Conservation (phyloP, 2,797 vertebrate species). For the Mus minutoides region DNA sequence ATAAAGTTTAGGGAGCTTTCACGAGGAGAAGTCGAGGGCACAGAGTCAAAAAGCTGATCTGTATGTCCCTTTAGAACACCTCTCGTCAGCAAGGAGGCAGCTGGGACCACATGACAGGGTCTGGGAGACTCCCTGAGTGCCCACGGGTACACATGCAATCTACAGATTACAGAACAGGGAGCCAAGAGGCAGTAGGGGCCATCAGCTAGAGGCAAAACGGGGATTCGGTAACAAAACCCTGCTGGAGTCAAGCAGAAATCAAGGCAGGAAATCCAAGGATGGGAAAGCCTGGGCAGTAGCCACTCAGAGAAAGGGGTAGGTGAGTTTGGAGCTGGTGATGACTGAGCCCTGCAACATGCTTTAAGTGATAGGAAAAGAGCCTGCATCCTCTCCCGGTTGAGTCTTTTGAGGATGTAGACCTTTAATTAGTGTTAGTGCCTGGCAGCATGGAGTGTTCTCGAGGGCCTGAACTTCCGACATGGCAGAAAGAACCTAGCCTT, state of each 20-base stretch:
- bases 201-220: not conserved
- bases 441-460: not conserved
- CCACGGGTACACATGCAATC: not conserved
- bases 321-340: not conserved
- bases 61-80: not conserved
- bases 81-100: not conserved
- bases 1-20: not conserved
- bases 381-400: not conserved
- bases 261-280: not conserved
- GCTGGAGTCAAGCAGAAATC: not conserved
- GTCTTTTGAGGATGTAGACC: not conserved
- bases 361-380: not conserved
- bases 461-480: not conserved
- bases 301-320: not conserved
- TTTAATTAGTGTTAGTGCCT: not conserved
- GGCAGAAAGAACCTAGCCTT: not conserved
- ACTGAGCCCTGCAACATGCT: not conserved
- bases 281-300: not conserved
- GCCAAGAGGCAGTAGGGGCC: not conserved
- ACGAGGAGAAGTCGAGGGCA: not conserved
- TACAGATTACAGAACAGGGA: not conserved
- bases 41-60: not conserved
- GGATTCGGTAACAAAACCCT: not conserved
- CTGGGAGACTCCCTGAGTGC: not conserved
- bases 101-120: accelerated